phyloP scores from a whole-genome alignment of 2,888 invertebrate species.

The Osmoderma eremita region DNA sequence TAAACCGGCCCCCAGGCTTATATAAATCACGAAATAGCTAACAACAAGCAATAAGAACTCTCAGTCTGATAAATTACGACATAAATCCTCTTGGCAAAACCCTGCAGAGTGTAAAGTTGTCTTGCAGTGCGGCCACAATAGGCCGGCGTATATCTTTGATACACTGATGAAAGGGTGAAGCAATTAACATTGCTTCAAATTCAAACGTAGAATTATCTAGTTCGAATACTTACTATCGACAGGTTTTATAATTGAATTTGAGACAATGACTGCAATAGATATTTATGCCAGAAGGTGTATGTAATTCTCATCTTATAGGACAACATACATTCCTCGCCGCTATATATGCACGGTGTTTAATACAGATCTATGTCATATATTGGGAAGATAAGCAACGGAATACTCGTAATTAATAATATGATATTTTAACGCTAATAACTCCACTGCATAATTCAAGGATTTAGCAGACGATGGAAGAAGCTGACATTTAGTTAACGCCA shows the following conservation, averaged over 20 bases:
- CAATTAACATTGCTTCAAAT: constrained; percentile 20
- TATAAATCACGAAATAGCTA: constrained; percentile 9
- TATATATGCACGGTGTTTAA: too few relatives aligned
- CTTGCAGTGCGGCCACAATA: background rate
- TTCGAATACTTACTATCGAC: background rate
- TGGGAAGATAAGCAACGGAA: too few relatives aligned
- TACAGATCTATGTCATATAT: too few relatives aligned
- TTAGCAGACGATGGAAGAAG: too few relatives aligned
- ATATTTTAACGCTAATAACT: too few relatives aligned
- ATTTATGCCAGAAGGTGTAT: too few relatives aligned
- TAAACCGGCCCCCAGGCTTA: background rate
- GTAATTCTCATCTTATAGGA: too few relatives aligned
- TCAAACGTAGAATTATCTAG: background rate
- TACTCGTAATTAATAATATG: too few relatives aligned
- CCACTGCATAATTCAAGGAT: too few relatives aligned
- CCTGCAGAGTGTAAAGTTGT: constrained; percentile 26
- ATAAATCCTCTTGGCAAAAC: constrained; percentile 30
- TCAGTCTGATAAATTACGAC: constrained; percentile 18
- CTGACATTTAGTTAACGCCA: too few relatives aligned
- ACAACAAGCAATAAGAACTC: constrained; percentile 20
- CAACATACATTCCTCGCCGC: too few relatives aligned
- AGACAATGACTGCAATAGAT: background rate
- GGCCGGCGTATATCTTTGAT: constrained; percentile 14
- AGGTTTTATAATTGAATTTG: constrained; percentile 5
- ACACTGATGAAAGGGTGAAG: background rate